Conservation (phyloP, 2,113 vertebrate species). For the Felis chaus region DNA sequence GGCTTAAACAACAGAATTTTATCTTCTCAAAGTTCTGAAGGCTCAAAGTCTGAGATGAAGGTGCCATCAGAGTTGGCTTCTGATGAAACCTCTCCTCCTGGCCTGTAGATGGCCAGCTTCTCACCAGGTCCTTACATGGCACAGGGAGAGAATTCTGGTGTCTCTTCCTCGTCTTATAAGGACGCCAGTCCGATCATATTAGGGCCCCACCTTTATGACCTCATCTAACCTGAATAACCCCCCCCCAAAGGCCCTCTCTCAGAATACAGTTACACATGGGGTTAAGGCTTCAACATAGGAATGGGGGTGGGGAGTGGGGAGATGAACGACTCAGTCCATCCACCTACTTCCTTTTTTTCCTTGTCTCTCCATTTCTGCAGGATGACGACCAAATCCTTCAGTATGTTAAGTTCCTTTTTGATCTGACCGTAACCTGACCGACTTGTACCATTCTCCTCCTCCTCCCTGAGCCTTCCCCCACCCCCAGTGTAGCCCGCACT, state of each 20-base stretch:
- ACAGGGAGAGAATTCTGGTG: neutral
- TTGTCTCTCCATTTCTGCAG: neutral
- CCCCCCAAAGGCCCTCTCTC: neutral
- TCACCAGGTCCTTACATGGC: neutral
- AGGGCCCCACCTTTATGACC: neutral
- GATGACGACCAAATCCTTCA: neutral
- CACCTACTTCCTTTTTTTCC: neutral
- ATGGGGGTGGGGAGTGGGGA: neutral
- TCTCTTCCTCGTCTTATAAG: neutral
- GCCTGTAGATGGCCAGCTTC: neutral
- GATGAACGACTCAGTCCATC: neutral
- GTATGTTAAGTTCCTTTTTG: slow-evolving; percentile 19
- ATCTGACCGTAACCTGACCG: neutral
- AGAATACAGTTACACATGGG: neutral
- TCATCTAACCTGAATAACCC: neutral
- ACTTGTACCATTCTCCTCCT: neutral
- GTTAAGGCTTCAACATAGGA: neutral
- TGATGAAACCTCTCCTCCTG: neutral
- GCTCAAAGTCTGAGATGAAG: neutral
- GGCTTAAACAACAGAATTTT: neutral
- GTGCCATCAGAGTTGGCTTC: neutral
- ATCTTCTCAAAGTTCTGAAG: neutral
- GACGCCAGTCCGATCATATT: neutral
- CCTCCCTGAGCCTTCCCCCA: too few species aligned
- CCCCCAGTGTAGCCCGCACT: too few species aligned